These are phyloP conservation scores for Lepidothrix coronata DNA, from an alignment of 2,113 vertebrate species.

Conservation along the genomic window DNA sequence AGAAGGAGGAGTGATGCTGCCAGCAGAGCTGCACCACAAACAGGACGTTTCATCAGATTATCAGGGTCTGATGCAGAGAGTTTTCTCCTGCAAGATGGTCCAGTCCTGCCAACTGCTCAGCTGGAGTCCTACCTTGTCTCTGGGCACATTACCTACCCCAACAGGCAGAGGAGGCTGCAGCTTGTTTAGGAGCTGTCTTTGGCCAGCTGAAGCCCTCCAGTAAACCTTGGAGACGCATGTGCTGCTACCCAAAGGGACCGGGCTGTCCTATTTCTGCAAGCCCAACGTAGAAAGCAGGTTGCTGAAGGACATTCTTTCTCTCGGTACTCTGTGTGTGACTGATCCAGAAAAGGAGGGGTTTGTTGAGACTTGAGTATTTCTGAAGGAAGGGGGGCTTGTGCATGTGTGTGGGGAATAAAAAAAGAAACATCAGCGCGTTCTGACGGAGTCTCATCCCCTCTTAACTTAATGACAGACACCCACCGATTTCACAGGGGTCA, in stretches of 20 bases:
- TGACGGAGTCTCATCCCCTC: neutral
- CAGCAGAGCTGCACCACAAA: neutral
- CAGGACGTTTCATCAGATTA: neutral
- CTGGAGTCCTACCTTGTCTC: neutral
- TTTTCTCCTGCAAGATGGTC: neutral
- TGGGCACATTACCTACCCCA: neutral
- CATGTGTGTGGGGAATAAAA: neutral
- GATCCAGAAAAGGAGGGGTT: slow-evolving; percentile 1
- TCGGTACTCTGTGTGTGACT: accelerated
- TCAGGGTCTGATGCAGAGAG: neutral
- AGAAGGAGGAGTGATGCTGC: neutral
- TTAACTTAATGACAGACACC: slow-evolving; percentile 52
- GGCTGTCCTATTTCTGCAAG: neutral
- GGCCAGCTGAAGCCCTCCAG: neutral
- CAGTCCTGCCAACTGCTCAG: accelerated
- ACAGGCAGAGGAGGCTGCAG: neutral
- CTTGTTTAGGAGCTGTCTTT: neutral
- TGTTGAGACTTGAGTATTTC: slow-evolving; percentile 1
- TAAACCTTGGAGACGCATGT: neutral
- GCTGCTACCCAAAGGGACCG: accelerated
- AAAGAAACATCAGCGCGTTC: neutral
- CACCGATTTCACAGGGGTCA: slow-evolving; percentile 49
- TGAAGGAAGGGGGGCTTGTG: neutral
- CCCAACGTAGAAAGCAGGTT: neutral
- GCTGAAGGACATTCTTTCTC: neutral